phyloP scores from a whole-genome alignment of 2,888 invertebrate genomes.

The Heliconius charithonia region DNA sequence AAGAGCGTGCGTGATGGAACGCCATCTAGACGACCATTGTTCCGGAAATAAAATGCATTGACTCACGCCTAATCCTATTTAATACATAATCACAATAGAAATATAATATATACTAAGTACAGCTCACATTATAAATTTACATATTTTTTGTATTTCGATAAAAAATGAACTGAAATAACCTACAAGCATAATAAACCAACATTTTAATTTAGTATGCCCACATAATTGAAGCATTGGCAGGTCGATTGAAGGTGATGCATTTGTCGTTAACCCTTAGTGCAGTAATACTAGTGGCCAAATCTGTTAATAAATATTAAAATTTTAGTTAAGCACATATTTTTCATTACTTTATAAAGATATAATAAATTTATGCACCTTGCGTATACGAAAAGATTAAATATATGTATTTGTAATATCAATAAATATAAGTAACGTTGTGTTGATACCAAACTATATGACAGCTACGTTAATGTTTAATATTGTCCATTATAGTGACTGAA shows the following conservation, averaged over 20 bases:
- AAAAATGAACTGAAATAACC: background rate
- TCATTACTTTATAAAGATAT: background rate
- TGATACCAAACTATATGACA: background rate
- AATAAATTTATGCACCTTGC: background rate
- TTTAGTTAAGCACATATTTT: too few species aligned
- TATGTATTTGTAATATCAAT: background rate
- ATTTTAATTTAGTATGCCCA: background rate
- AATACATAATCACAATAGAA: background rate
- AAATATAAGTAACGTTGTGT: background rate
- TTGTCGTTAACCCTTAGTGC: background rate
- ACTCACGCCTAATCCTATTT: background rate
- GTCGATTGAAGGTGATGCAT: constrained; percentile 4
- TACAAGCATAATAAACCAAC: background rate
- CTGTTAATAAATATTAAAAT: too few species aligned
- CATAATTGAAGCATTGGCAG: background rate
- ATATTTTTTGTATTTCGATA: constrained; percentile 1
- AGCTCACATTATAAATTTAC: background rate
- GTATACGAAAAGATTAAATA: background rate
- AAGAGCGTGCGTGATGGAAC: constrained; percentile 38
- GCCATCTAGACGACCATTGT: constrained; percentile 36
- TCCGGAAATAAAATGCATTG: constrained; percentile 44
- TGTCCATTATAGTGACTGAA: background rate
- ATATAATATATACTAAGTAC: background rate
- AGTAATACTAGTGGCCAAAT: too few species aligned
- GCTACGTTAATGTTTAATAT: background rate